A percentile compares a stretch with the other conserved stretches of the same genome.
Evolutionary conservation across 2,113 vertebrate species (phyloP).

Genomic region (Beaufortia kweichowensis): DNA sequence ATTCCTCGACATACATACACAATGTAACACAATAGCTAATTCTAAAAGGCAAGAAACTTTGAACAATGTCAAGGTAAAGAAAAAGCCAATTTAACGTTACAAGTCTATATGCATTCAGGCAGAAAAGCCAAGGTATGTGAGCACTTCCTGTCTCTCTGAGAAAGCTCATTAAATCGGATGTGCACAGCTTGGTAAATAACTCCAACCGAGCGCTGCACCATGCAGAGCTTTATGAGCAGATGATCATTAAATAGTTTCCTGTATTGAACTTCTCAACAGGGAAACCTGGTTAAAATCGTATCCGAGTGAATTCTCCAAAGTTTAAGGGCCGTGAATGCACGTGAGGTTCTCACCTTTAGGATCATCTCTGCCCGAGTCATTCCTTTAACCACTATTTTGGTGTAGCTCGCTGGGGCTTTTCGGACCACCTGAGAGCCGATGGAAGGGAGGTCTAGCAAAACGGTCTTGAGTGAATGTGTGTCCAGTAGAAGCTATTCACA

Average conservation of each 20-base stretch:
- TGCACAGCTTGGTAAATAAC: slow-evolving; percentile 44
- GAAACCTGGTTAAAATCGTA: slow-evolving; percentile 10
- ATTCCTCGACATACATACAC: too few species aligned
- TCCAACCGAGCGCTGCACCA: slow-evolving; percentile 45
- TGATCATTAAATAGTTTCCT: slow-evolving; percentile 65
- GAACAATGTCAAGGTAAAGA: too few species aligned
- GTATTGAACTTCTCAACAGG: slow-evolving; percentile 50
- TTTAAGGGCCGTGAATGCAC: neutral
- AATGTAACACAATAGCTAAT: too few species aligned
- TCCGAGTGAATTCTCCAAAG: slow-evolving; percentile 3
- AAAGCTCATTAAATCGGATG: slow-evolving; percentile 61
- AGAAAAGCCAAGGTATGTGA: slow-evolving; percentile 20
- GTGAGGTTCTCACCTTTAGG: slow-evolving; percentile 84
- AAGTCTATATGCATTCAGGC: neutral
- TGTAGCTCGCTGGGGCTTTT: slow-evolving; percentile 97
- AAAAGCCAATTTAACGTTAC: neutral
- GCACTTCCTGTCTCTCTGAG: slow-evolving; percentile 41
- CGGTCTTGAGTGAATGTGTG: slow-evolving; percentile 97
- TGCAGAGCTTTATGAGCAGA: slow-evolving; percentile 61
- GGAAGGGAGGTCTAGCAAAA: slow-evolving; percentile 93
- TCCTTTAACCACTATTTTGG: slow-evolving; percentile 98
- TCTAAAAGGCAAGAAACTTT: too few species aligned
- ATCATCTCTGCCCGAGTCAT: slow-evolving; percentile 99
- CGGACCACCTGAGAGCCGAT: slow-evolving; percentile 96
- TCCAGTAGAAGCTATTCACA: slow-evolving; percentile 88